A percentile compares a stretch with the other conserved stretches of the same genome.
phyloP scores from a whole-genome alignment of 2,888 invertebrate genomes.

The Parnassius glacialis region DNA sequence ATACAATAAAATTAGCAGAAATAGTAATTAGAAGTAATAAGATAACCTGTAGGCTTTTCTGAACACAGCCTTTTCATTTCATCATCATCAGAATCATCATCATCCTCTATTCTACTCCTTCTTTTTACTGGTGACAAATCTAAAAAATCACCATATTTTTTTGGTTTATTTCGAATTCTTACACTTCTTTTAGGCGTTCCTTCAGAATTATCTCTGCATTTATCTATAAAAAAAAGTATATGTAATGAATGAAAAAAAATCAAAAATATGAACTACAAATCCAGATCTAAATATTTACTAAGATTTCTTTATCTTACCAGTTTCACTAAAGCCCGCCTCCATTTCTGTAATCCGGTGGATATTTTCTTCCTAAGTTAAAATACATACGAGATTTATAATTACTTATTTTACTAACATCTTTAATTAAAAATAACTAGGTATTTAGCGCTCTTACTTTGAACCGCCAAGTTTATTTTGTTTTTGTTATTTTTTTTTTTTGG shows the following conservation, averaged over 20 bases:
- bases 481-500: too few relatives aligned
- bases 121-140: conserved; percentile 51
- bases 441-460: background rate
- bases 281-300: too few relatives aligned
- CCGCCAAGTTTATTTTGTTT: background rate
- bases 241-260: background rate
- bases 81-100: conserved; percentile 53
- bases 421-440: too few relatives aligned
- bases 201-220: conserved; percentile 28
- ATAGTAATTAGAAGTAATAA: too few relatives aligned
- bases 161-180: conserved; percentile 58
- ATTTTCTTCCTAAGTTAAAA: conserved; percentile 7
- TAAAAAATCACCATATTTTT: conserved; percentile 63
- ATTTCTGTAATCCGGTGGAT: conserved; percentile 7
- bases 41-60: conserved; percentile 59
- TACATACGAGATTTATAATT: background rate
- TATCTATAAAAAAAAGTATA: conserved; percentile 24
- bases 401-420: too few relatives aligned
- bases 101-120: conserved; percentile 35
- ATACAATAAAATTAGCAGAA: too few relatives aligned
- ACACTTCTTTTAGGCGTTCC: conserved; percentile 53
- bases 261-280: background rate
- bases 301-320: conserved; percentile 5
- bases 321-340: conserved; percentile 10
- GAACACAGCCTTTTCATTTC: conserved; percentile 31